phyloP scores from a whole-genome alignment of 2,113 vertebrate species.

The Martes martes region DNA sequence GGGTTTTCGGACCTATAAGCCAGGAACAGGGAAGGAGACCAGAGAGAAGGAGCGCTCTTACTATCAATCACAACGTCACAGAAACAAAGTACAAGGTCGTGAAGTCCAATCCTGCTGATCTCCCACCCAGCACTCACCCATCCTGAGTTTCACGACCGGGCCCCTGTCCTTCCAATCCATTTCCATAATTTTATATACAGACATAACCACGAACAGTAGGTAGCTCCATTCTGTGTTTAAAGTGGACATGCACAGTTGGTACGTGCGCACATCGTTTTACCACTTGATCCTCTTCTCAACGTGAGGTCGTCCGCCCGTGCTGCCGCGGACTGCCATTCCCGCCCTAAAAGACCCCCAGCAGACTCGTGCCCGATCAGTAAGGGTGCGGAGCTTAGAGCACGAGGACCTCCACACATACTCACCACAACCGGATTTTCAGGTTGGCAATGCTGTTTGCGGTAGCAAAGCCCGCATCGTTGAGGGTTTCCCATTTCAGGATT shows the following conservation, averaged over 20 bases:
- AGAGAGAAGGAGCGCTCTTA: background rate
- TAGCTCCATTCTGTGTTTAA: background rate
- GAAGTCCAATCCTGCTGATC: background rate
- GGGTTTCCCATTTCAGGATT: slow-evolving; percentile 91
- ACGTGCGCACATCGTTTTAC: background rate
- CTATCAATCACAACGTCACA: background rate
- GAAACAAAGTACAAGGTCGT: background rate
- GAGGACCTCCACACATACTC: slow-evolving; percentile 65
- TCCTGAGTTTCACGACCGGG: background rate
- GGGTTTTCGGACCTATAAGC: background rate
- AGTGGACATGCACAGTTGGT: background rate
- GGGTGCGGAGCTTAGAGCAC: background rate
- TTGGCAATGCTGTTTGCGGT: slow-evolving; percentile 86
- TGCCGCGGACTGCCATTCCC: background rate
- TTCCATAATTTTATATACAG: background rate
- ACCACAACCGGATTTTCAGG: slow-evolving; percentile 84
- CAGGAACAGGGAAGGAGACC: background rate
- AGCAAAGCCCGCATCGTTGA: slow-evolving; percentile 87
- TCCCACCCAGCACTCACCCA: background rate
- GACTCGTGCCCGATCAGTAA: background rate
- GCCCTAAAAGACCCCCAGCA: background rate
- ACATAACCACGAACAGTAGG: background rate
- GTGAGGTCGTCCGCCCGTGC: background rate
- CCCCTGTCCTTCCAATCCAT: background rate
- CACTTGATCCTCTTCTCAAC: background rate